Conservation (phyloP, 2,113 vertebrate species). For the Platysternon megacephalum region DNA sequence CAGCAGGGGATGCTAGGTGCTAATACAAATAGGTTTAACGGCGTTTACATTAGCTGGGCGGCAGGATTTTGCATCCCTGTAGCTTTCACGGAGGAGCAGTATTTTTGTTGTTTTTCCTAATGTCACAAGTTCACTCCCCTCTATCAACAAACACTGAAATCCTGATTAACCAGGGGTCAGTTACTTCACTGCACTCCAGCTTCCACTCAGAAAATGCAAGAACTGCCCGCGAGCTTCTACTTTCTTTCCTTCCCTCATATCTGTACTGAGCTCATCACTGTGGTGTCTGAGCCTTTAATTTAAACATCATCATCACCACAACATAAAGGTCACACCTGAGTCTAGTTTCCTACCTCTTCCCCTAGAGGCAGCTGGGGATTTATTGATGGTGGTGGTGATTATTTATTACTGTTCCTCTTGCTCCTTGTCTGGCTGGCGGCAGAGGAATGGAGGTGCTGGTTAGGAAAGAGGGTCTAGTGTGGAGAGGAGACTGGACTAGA, state of each 20-base stretch:
- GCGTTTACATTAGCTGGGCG: not conserved
- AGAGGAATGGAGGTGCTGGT: not conserved
- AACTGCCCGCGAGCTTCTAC: not conserved
- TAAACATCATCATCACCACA: not conserved
- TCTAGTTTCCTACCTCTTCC: not conserved
- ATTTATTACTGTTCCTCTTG: not conserved
- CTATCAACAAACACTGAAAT: not conserved
- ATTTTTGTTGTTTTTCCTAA: not conserved
- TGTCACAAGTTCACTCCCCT: rapidly evolving
- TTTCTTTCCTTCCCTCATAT: not conserved
- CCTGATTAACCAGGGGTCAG: not conserved
- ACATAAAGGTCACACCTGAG: not conserved
- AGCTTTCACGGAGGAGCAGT: rapidly evolving
- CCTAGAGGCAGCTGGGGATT: not conserved
- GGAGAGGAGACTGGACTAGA: not conserved
- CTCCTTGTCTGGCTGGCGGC: not conserved
- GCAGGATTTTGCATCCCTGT: not conserved
- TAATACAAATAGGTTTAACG: not conserved
- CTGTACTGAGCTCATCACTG: not conserved
- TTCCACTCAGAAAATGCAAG: not conserved
- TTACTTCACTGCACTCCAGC: not conserved
- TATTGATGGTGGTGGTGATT: not conserved
- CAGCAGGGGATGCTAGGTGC: not conserved
- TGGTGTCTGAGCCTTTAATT: not conserved
- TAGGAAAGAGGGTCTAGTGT: not conserved